Evolutionary conservation across 2,797 vertebrate genomes (phyloP).

Genomic region (Helostoma temminkii): DNA sequence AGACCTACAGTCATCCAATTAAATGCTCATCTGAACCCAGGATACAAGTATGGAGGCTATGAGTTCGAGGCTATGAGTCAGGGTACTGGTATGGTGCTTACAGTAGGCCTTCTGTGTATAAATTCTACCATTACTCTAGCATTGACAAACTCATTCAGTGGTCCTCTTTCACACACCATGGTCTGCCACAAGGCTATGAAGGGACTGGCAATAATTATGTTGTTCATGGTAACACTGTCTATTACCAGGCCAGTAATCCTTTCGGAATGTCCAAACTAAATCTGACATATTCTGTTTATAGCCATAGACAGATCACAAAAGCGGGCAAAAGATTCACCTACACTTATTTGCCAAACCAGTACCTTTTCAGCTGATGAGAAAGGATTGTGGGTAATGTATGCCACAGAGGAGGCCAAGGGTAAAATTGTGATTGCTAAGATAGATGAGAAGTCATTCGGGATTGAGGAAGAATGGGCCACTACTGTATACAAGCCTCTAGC

Average conservation of each 20-base stretch:
- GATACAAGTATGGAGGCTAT: conserved; percentile 51
- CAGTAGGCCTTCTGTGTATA: conserved; percentile 1
- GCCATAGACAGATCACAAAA: conserved; percentile 53
- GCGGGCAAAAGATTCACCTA: conserved; percentile 75
- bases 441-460: conserved; percentile 54
- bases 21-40: conserved; percentile 46
- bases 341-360: conserved; percentile 59
- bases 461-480: conserved; percentile 61
- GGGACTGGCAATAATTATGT: conserved; percentile 52
- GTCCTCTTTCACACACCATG: conserved; percentile 26
- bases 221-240: conserved; percentile 64
- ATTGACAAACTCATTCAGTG: conserved; percentile 57
- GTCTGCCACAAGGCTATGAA: conserved; percentile 3
- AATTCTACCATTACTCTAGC: conserved; percentile 54
- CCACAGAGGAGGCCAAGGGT: conserved; percentile 72
- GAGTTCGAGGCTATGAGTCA: conserved; percentile 45
- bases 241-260: conserved; percentile 37
- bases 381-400: conserved; percentile 81
- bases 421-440: conserved; percentile 76
- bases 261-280: conserved; percentile 49
- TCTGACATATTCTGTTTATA: conserved; percentile 31
- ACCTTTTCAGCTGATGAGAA: conserved; percentile 80
- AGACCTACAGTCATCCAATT: conserved; percentile 49
- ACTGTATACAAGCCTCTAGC: conserved; percentile 50
- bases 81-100: conserved; percentile 60